phyloP scores from a whole-genome alignment of 2,888 invertebrate genomes.

The Mycalesis mineus region DNA sequence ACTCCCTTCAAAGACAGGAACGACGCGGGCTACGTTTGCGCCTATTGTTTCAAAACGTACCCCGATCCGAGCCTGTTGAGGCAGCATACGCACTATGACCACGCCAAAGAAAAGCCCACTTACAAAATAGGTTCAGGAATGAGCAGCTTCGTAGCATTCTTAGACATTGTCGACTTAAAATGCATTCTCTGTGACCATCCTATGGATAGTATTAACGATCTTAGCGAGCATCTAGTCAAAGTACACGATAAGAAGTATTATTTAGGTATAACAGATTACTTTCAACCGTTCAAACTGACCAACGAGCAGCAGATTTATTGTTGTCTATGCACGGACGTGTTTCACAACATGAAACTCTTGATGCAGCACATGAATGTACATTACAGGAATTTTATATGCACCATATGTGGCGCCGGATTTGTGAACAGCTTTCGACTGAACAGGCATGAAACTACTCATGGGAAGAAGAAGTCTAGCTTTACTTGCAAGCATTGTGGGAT shows the following conservation, averaged over 20 bases:
- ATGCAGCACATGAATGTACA: constrained; percentile 72
- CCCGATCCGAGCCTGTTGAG: constrained; percentile 54
- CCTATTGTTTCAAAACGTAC: constrained; percentile 64
- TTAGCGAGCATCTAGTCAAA: constrained; percentile 56
- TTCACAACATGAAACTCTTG: constrained; percentile 63
- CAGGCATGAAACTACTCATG: constrained; percentile 63
- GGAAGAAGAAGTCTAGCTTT: constrained; percentile 60
- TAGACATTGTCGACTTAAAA: constrained; percentile 65
- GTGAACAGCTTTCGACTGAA: constrained; percentile 62
- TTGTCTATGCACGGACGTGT: constrained; percentile 58
- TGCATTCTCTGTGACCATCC: constrained; percentile 56
- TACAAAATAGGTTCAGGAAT: constrained; percentile 63
- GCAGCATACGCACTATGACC: constrained; percentile 55
- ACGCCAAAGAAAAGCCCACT: constrained; percentile 56
- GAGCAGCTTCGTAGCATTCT: constrained; percentile 62
- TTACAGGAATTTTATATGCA: constrained; percentile 67
- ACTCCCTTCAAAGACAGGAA: constrained; percentile 69
- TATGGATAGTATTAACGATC: constrained; percentile 46
- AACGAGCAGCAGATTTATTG: constrained; percentile 61
- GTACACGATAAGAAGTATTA: constrained; percentile 62
- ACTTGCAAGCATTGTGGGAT: constrained; percentile 61
- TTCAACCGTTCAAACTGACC: constrained; percentile 58
- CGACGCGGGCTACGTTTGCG: constrained; percentile 67
- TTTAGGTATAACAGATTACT: constrained; percentile 58
- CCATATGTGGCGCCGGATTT: constrained; percentile 66